These are phyloP conservation scores for Magallana ariakensis DNA, from an alignment of 1,140 invertebrate species.

Conservation along the genomic window DNA sequence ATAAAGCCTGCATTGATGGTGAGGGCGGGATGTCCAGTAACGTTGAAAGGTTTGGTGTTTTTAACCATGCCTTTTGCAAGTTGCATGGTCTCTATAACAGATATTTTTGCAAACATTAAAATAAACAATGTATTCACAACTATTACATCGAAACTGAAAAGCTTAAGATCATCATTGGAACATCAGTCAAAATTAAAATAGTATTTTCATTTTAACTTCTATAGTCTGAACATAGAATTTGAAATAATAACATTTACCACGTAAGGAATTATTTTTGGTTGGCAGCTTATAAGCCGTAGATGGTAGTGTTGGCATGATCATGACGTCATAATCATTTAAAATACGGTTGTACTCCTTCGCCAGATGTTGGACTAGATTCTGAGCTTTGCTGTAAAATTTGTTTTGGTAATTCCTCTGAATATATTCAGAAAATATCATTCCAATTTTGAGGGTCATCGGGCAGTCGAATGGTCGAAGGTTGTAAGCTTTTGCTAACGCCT, in stretches of 20 bases:
- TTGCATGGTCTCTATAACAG: not conserved
- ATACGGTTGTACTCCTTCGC: conserved; percentile 41
- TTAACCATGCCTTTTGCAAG: not conserved
- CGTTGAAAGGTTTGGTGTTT: conserved; percentile 66
- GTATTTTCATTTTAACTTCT: no score
- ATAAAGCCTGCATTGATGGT: conserved; percentile 68
- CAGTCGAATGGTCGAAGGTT: conserved; percentile 39
- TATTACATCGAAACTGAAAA: no score
- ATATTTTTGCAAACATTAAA: no score
- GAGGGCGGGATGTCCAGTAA: conserved; percentile 70
- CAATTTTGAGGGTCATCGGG: conserved; percentile 12
- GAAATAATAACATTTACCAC: not conserved
- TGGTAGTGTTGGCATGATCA: conserved; percentile 53
- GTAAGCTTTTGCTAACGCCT: conserved; percentile 24
- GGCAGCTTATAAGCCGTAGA: conserved; percentile 30
- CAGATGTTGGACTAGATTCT: conserved; percentile 42
- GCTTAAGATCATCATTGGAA: no score
- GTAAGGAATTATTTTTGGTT: not conserved
- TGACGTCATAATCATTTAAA: conserved; percentile 45
- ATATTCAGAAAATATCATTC: conserved; percentile 39
- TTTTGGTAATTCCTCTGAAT: conserved; percentile 48
- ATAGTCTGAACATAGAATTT: no score
- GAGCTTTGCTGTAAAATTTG: conserved; percentile 50
- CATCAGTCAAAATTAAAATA: no score
- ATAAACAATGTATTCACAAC: no score